These are phyloP conservation scores for Darevskia mixta DNA, from an alignment of 2,797 vertebrate genomes.

Conservation along the genomic window DNA sequence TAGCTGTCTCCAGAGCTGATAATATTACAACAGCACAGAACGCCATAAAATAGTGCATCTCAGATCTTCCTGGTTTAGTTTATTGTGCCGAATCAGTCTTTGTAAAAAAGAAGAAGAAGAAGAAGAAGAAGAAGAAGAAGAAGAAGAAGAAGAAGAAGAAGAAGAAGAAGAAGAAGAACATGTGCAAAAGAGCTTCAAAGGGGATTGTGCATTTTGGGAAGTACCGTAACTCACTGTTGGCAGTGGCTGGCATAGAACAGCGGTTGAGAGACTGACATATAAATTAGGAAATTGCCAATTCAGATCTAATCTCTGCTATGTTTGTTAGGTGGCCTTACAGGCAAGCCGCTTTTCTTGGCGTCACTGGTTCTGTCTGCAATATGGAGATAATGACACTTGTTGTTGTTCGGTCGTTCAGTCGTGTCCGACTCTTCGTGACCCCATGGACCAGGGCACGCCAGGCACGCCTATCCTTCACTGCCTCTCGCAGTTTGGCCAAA, in stretches of 20 bases:
- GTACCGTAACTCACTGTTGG: neutral
- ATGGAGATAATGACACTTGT: too few relatives aligned
- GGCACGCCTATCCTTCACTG: too few relatives aligned
- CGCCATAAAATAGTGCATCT: too few relatives aligned
- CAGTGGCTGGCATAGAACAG: too few relatives aligned
- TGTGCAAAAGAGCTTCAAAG: neutral
- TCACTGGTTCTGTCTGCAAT: neutral
- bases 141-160: too few relatives aligned
- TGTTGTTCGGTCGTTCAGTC: too few relatives aligned
- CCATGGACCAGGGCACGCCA: too few relatives aligned
- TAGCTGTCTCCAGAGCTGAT: neutral
- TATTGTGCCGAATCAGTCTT: neutral
- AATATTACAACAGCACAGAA: rapidly evolving
- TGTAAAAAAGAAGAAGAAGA: neutral
- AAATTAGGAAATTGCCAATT: neutral
- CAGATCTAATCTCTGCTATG: neutral
- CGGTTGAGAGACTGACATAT: neutral
- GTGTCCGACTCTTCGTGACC: too few relatives aligned
- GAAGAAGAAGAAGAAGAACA: neutral
- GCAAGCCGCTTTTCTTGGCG: neutral
- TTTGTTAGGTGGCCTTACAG: neutral
- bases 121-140: too few relatives aligned
- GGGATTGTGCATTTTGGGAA: neutral
- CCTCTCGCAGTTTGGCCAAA: too few relatives aligned
- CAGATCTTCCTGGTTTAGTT: neutral